These are phyloP conservation scores for Entomobrya proxima DNA, from an alignment of 2,888 invertebrate genomes.

Conservation along the genomic window DNA sequence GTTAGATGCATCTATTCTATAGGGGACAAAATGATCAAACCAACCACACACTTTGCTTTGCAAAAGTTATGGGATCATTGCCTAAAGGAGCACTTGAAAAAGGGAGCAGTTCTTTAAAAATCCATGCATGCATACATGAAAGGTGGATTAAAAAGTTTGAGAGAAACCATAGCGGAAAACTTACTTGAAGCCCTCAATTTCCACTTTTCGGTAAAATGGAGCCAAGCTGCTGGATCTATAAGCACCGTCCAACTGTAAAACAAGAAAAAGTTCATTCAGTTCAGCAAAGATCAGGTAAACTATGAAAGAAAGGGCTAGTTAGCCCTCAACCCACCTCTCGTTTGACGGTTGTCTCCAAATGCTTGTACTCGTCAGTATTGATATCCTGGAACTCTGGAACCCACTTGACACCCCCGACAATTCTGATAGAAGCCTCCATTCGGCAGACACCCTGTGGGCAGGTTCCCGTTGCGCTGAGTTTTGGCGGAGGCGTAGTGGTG, in stretches of 20 bases:
- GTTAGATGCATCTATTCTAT: too few species aligned
- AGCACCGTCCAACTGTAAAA: constrained; percentile 86
- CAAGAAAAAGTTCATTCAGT: too few species aligned
- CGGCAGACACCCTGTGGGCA: constrained; percentile 81
- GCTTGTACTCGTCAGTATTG: constrained; percentile 91
- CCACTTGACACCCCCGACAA: constrained; percentile 89
- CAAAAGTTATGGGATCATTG: too few species aligned
- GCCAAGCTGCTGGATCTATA: constrained; percentile 86
- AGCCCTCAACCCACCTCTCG: constrained; percentile 73
- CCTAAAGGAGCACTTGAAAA: too few species aligned
- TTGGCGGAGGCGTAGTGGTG: constrained; percentile 84
- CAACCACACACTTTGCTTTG: too few species aligned
- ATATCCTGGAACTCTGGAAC: constrained; percentile 90
- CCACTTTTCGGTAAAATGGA: constrained; percentile 90
- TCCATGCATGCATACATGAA: too few species aligned
- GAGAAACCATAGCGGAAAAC: constrained; percentile 32
- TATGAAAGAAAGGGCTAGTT: neutral
- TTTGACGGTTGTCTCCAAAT: constrained; percentile 79
- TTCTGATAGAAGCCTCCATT: constrained; percentile 89
- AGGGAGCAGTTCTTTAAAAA: too few species aligned
- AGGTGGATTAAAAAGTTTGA: neutral
- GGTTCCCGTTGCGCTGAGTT: constrained; percentile 77
- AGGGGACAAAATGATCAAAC: too few species aligned
- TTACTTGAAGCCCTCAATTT: constrained; percentile 89
- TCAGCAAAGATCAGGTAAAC: too few species aligned